Conservation (phyloP, 2,113 vertebrate genomes). For the Pimephales promelas region DNA sequence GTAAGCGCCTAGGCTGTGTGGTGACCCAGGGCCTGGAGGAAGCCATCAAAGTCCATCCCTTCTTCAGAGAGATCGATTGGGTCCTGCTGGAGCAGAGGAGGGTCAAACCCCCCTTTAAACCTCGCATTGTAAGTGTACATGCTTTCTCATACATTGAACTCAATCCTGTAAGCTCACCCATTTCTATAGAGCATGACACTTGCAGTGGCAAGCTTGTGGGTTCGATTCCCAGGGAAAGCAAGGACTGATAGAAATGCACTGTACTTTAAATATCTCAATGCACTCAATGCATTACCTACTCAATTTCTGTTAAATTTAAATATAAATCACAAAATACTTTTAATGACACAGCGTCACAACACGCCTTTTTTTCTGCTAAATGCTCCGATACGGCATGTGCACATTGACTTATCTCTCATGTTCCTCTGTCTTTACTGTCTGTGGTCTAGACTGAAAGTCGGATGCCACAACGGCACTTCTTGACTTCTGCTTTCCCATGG, state of each 20-base stretch:
- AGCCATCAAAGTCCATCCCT: slow-evolving; percentile 92
- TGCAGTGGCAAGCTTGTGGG: not conserved
- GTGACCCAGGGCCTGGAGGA: slow-evolving; percentile 90
- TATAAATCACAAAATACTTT: not conserved
- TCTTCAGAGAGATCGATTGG: slow-evolving; percentile 99
- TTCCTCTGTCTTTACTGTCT: slow-evolving; percentile 40
- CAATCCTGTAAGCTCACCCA: not conserved
- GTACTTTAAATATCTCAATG: too few species aligned
- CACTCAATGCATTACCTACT: too few species aligned
- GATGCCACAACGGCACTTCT: slow-evolving; percentile 50
- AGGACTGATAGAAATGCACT: not conserved
- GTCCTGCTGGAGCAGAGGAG: slow-evolving; percentile 93
- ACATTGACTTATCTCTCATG: slow-evolving; percentile 36
- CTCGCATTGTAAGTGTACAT: slow-evolving; percentile 89
- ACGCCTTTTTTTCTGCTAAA: slow-evolving; percentile 2
- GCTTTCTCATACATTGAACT: not conserved
- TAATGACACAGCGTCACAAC: not conserved
- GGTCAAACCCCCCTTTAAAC: slow-evolving; percentile 97
- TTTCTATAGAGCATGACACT: not conserved
- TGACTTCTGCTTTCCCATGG: slow-evolving; percentile 60
- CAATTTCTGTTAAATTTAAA: not conserved
- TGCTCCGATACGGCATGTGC: not conserved
- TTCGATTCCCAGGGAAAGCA: not conserved
- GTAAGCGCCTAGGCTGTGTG: slow-evolving; percentile 95
- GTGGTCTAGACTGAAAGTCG: slow-evolving; percentile 58